Base-by-base conservation (phyloP, 2,797 vertebrate genomes). In the Sebastes itinus region DNA sequence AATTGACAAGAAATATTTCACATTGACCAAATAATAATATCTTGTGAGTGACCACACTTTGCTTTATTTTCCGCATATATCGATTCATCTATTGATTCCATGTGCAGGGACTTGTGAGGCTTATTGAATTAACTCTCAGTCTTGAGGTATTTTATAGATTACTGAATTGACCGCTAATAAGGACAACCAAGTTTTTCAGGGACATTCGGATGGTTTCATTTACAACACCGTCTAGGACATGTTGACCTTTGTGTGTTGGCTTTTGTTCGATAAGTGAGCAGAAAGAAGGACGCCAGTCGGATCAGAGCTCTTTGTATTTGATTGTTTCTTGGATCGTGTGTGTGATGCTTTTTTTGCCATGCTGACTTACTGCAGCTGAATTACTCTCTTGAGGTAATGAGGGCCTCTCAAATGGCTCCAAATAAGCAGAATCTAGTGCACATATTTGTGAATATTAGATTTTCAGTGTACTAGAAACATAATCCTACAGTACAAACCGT, bases 11-110 rank as follows among this genome's bases (percentile, higher is more conserved):
- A 74, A 60, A 68, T 56, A 33, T 69, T 78, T 73, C 6, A 54
- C 71, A 55, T 52, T 49, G 62, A 82, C 12, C 38, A 42, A 72
- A 74, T 81, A 63, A 83, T 69, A 25, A 56, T 32, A 63, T 77
- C 52, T 38, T 79, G 61, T 69, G 73, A 80, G 20, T n/a, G 66
- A 61, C 20, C 11, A 32, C 14, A 28, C 7, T 22, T 60, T 69
- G 49, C 23, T 70, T 70, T 62, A 9, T 63, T 35, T 35, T 35
- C 33, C 33, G 12, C 12, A 13, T 35, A 35, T 35, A 35, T 63
- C 38, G 46, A 18, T 76, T 78, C 30, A 60, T 62, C 9, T 65
- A 33, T 82, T 68, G 81, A 80, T 79, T 76, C 42, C 11, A 25
- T 4, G 10, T 23, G 52, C 2, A 65, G 35, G 11, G 38, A 46